A percentile compares a stretch with the other conserved stretches of the same genome.
These are phyloP conservation scores for Pitta sordida DNA, from an alignment of 2,113 vertebrate genomes.

Conservation along the genomic window DNA sequence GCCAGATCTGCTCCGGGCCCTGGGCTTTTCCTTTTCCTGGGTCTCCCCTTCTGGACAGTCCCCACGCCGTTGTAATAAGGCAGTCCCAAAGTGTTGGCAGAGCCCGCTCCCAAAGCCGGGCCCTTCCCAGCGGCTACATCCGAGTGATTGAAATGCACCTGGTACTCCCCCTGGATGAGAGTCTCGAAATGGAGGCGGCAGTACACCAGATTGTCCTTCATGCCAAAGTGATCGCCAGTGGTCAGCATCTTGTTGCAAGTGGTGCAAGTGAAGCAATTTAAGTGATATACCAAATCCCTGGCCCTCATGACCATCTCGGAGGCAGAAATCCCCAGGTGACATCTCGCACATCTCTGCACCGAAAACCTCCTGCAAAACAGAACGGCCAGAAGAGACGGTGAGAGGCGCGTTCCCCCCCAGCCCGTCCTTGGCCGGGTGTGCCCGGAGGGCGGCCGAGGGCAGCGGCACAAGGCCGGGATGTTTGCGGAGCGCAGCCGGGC, in stretches of 20 bases:
- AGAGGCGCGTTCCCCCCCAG: conserved; percentile 23
- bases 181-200: conserved; percentile 99
- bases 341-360: conserved; percentile 96
- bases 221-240: conserved; percentile 98
- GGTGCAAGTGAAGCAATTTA: conserved; percentile 98
- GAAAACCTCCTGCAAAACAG: conserved; percentile 92
- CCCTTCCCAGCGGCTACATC: conserved; percentile 89
- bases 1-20: conserved; percentile 93
- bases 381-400: conserved; percentile 48
- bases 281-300: conserved; percentile 96
- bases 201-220: conserved; percentile 99
- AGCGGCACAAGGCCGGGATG: neutral
- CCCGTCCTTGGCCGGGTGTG: neutral
- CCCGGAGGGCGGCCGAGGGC: neutral
- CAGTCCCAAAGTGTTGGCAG: conserved; percentile 89
- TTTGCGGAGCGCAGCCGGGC: neutral
- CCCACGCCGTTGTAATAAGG: conserved; percentile 98
- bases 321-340: conserved; percentile 98
- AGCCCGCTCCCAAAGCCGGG: conserved; percentile 78
- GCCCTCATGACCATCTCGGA: conserved; percentile 99
- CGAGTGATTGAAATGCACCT: conserved; percentile 91
- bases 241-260: conserved; percentile 98
- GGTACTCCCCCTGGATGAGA: conserved; percentile 96
- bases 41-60: conserved; percentile 95
- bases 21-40: conserved; percentile 94